A percentile compares a stretch with the other conserved stretches of the same genome.
These are phyloP conservation scores for Ephestia elutella DNA, from an alignment of 1,140 invertebrate genomes.

Conservation along the genomic window DNA sequence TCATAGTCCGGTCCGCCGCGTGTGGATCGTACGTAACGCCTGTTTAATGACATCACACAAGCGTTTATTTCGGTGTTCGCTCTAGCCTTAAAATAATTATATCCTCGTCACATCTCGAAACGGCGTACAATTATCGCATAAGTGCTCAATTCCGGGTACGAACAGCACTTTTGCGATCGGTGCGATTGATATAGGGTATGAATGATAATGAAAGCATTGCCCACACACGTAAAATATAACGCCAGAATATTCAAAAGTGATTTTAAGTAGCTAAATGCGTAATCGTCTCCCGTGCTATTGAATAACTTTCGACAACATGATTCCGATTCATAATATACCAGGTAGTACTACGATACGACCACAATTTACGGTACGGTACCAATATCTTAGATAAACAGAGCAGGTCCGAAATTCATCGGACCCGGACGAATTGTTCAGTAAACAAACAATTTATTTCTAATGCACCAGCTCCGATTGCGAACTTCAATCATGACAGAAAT, in stretches of 20 bases:
- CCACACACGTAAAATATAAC: no score
- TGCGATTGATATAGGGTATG: background rate
- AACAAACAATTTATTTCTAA: no score
- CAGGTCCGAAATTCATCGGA: no score
- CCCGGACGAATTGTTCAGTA: no score
- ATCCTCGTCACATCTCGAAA: constrained; percentile 34
- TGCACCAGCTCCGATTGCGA: background rate
- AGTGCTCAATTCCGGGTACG: constrained; percentile 20
- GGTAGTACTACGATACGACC: no score
- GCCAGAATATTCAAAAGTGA: no score
- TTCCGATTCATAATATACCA: no score
- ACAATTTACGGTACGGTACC: no score
- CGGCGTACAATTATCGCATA: constrained; percentile 30
- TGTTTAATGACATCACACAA: constrained; percentile 63
- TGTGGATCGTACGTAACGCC: constrained; percentile 54
- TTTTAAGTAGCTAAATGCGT: no score
- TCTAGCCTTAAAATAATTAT: constrained; percentile 54
- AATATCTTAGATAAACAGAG: no score
- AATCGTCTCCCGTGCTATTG: no score
- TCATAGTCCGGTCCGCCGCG: constrained; percentile 52
- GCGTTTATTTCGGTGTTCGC: constrained; percentile 60
- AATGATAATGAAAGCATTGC: background rate
- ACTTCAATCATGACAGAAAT: background rate
- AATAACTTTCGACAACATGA: no score
- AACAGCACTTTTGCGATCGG: constrained; percentile 11